Conservation (phyloP, 2,113 vertebrate genomes). For the Bos indicus region DNA sequence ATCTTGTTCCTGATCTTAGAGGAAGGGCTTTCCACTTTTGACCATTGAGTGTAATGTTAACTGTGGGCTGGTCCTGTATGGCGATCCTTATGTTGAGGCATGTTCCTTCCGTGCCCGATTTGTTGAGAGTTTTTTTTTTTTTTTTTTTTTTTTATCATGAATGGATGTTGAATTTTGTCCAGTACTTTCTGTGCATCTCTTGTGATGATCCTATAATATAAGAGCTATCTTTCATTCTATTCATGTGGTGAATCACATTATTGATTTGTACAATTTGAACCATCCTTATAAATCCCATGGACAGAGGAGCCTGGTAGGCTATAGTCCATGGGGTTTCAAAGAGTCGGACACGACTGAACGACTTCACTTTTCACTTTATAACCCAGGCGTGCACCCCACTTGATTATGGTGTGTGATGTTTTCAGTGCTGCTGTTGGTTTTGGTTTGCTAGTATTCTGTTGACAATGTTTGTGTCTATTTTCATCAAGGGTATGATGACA, state of each 20-base stretch:
- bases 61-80: neutral
- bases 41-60: neutral
- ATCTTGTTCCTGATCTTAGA: neutral
- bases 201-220: neutral
- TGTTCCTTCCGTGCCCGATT: neutral
- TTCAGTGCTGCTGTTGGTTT: neutral
- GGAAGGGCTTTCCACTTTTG: neutral
- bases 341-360: rapidly evolving
- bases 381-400: neutral
- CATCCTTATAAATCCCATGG: neutral
- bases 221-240: neutral
- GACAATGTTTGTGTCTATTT: neutral
- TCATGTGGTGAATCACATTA: neutral
- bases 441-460: neutral
- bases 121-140: neutral
- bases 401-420: neutral
- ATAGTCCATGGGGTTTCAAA: neutral
- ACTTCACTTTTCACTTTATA: neutral
- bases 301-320: neutral
- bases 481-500: neutral
- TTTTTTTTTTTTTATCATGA: neutral
- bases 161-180: neutral
- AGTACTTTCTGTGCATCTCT: neutral
- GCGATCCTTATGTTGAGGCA: neutral
- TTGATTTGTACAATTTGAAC: neutral